Conservation (phyloP, 2,113 vertebrate species). For the Haliaeetus leucogaster region DNA sequence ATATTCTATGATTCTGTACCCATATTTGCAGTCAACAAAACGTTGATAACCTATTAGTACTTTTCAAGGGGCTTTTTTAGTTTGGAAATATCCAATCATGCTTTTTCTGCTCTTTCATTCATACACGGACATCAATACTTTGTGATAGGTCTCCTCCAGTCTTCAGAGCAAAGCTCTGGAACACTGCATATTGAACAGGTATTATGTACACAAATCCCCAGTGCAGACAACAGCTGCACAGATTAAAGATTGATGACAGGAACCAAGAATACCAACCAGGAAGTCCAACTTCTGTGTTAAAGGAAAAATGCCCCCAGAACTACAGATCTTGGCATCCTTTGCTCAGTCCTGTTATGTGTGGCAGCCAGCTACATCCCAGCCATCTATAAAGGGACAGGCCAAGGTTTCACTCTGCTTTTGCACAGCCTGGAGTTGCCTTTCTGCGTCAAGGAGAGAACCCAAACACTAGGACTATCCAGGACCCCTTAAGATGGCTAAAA, state of each 20-base stretch:
- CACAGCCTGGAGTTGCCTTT: neutral
- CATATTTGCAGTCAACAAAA: neutral
- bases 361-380: neutral
- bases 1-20: neutral
- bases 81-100: neutral
- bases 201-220: neutral
- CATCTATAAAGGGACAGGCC: too few relatives aligned
- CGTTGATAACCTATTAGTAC: neutral
- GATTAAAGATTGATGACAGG: neutral
- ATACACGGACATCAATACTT: neutral
- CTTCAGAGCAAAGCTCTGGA: neutral
- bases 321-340: neutral
- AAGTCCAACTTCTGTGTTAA: neutral
- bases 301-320: neutral
- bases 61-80: neutral
- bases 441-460: neutral
- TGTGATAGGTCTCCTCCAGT: neutral
- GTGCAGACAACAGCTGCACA: neutral
- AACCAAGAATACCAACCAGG: neutral
- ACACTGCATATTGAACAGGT: neutral
- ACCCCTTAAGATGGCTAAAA: neutral
- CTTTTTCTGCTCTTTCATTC: neutral
- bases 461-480: neutral
- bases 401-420: neutral
- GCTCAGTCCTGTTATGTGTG: accelerated